Evolutionary conservation across 2,888 invertebrate species (phyloP).

Genomic region (Silvanus unidentatus): DNA sequence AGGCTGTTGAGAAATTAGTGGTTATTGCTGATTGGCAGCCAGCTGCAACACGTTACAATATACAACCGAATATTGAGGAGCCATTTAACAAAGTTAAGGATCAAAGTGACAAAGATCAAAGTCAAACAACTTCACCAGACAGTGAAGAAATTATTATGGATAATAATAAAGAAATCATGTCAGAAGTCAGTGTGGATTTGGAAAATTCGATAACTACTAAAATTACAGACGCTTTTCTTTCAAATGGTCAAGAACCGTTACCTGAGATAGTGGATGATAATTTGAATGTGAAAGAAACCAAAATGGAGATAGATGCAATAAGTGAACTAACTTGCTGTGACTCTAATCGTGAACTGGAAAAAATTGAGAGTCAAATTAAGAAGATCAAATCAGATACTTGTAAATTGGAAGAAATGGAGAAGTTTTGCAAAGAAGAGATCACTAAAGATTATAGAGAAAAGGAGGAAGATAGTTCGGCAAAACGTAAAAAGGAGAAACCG

Average conservation of each 20-base stretch:
- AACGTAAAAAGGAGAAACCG: constrained; percentile 53
- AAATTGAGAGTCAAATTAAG: constrained; percentile 33
- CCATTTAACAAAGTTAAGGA: constrained; percentile 33
- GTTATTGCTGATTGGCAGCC: constrained; percentile 36
- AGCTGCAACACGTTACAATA: constrained; percentile 38
- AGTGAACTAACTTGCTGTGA: constrained; percentile 31
- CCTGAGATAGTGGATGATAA: constrained; percentile 29
- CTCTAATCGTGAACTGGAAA: constrained; percentile 39
- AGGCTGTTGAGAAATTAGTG: constrained; percentile 40
- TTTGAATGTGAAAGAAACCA: constrained; percentile 14
- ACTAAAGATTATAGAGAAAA: constrained; percentile 43
- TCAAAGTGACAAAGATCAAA: constrained; percentile 24
- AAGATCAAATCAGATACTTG: constrained; percentile 36
- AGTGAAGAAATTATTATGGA: constrained; percentile 8
- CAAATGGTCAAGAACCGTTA: constrained; percentile 55
- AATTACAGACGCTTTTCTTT: constrained; percentile 55
- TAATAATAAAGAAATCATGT: constrained; percentile 10
- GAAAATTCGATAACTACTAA: constrained; percentile 39
- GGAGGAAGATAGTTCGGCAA: constrained; percentile 44
- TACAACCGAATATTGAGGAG: constrained; percentile 39
- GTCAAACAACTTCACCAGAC: constrained; percentile 1
- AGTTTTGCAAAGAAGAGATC: constrained; percentile 42
- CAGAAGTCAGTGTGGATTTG: constrained; percentile 11
- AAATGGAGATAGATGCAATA: constrained; percentile 27
- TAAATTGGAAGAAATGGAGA: constrained; percentile 35